Percentiles rank a stretch among this genome's conserved stretches.
Conservation (phyloP, 2,113 vertebrate species). For the Galeopterus variegatus region DNA sequence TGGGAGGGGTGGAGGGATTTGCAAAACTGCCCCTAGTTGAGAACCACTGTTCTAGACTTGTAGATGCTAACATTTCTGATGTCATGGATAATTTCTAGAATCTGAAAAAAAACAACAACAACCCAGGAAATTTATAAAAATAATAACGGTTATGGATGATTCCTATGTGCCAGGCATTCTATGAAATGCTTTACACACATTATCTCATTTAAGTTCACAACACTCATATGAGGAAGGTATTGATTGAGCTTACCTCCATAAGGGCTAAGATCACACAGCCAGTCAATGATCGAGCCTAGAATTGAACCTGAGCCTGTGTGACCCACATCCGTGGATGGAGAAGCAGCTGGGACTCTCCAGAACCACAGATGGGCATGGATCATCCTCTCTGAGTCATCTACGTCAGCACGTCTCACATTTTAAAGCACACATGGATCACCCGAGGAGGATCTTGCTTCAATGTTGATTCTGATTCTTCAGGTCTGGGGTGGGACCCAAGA, state of each 20-base stretch:
- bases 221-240: rapidly evolving
- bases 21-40: background rate
- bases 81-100: background rate
- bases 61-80: background rate
- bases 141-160: no score
- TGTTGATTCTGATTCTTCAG: background rate
- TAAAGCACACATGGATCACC: rapidly evolving
- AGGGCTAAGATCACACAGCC: no score
- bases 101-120: slow-evolving; percentile 1
- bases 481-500: background rate
- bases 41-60: background rate
- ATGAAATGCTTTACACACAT: background rate
- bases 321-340: rapidly evolving
- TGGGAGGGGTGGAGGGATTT: no score
- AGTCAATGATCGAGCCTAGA: background rate
- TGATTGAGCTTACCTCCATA: background rate
- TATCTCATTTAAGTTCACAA: background rate
- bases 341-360: no score
- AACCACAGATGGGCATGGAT: rapidly evolving
- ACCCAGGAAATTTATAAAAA: background rate
- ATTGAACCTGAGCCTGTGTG: background rate
- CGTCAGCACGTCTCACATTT: background rate
- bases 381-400: rapidly evolving
- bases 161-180: background rate
- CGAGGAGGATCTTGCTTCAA: background rate